A percentile compares a stretch with the other conserved stretches of the same genome.
phyloP scores from a whole-genome alignment of 2,113 vertebrate species.

The Elaphurus davidianus region DNA sequence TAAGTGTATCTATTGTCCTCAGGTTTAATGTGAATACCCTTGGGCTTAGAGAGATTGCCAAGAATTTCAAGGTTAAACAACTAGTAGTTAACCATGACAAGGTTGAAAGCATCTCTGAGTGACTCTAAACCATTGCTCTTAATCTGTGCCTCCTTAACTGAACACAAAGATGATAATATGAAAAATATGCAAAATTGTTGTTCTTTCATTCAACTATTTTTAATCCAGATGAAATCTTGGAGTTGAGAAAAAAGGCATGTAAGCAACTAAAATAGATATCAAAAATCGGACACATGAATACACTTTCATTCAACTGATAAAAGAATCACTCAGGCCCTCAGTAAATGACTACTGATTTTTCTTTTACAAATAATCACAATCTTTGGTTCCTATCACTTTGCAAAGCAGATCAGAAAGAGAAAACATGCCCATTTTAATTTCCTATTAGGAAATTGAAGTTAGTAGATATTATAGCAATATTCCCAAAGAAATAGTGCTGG shows the following conservation, averaged over 20 bases:
- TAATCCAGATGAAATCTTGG: not conserved
- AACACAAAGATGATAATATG: not conserved
- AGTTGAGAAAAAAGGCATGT: not conserved
- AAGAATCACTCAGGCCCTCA: not conserved
- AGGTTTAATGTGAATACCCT: conserved; percentile 35
- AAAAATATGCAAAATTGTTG: not conserved
- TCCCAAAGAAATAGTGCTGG: not conserved
- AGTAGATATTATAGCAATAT: not conserved
- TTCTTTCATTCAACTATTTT: not conserved
- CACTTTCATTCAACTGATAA: not conserved
- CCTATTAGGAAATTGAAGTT: conserved; percentile 1
- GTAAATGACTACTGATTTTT: not conserved
- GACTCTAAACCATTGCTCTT: not conserved
- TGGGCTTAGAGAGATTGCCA: not conserved
- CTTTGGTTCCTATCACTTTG: not conserved
- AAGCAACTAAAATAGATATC: not conserved
- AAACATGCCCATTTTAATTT: not conserved
- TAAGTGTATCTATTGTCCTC: not conserved
- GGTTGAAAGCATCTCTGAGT: conserved; percentile 22
- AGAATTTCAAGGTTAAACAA: conserved; percentile 43
- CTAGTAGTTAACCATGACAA: not conserved
- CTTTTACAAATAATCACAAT: not conserved
- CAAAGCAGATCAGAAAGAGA: not conserved
- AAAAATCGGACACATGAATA: not conserved
- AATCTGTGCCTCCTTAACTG: not conserved